phyloP scores from a whole-genome alignment of 2,888 invertebrate species.

The Perizoma affinitatum region DNA sequence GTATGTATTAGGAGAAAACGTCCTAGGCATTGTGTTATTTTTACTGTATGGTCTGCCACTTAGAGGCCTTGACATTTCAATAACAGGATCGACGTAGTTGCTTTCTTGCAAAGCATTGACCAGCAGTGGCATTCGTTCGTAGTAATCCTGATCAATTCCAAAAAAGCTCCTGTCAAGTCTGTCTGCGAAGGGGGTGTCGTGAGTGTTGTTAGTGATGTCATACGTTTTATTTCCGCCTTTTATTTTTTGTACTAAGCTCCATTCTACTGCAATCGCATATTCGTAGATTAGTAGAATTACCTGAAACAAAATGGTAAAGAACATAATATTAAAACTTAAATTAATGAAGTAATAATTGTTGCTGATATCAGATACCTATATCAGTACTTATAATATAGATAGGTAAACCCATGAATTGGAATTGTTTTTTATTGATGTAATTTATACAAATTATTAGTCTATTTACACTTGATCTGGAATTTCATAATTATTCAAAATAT shows the following conservation, averaged over 20 bases:
- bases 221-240: conserved; percentile 43
- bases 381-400: neutral
- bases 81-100: conserved; percentile 59
- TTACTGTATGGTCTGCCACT: conserved; percentile 32
- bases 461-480: neutral
- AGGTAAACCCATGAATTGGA: neutral
- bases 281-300: conserved; percentile 81
- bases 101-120: conserved; percentile 78
- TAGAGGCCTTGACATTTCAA: conserved; percentile 49
- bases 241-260: conserved; percentile 69
- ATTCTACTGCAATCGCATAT: conserved; percentile 78
- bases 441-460: neutral
- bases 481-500: conserved; percentile 19
- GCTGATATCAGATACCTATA: too few species aligned
- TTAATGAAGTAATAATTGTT: too few species aligned
- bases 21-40: conserved; percentile 23
- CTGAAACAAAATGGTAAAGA: conserved; percentile 55
- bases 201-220: conserved; percentile 42
- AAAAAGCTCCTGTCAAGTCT: conserved; percentile 71
- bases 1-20: conserved; percentile 35
- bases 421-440: neutral
- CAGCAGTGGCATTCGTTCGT: conserved; percentile 75
- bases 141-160: conserved; percentile 77
- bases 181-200: conserved; percentile 67
- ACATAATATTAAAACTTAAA: neutral